Conservation (phyloP, 2,888 invertebrate species). For the Drosophila pseudotalamancana region DNA sequence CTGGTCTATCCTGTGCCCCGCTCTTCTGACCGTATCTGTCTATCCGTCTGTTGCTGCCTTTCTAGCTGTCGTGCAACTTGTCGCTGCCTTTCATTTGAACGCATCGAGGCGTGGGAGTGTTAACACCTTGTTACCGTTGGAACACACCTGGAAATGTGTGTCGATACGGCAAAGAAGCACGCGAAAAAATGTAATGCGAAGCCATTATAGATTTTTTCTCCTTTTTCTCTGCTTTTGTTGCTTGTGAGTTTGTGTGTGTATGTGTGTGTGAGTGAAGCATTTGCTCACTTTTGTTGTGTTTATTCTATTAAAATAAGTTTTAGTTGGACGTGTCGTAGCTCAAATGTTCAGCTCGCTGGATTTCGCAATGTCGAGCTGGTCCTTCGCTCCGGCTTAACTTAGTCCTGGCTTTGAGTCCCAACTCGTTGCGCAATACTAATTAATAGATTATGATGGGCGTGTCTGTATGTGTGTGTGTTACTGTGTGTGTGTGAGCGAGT, state of each 20-base stretch:
- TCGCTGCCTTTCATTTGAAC: slow-evolving; percentile 42
- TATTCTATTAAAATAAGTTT: slow-evolving; percentile 60
- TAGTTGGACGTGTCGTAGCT: slow-evolving; percentile 44
- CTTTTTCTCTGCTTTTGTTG: background rate
- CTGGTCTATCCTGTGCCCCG: slow-evolving; percentile 1
- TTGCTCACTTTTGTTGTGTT: slow-evolving; percentile 28
- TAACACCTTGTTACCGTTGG: slow-evolving; percentile 49
- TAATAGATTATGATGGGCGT: slow-evolving; percentile 73
- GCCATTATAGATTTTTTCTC: slow-evolving; percentile 56
- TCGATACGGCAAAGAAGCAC: slow-evolving; percentile 29
- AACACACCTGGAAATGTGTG: slow-evolving; percentile 4
- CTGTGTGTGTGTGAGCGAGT: slow-evolving; percentile 9
- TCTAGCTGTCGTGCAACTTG: slow-evolving; percentile 48
- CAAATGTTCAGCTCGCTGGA: slow-evolving; percentile 29
- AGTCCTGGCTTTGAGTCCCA: background rate
- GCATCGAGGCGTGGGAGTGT: slow-evolving; percentile 49
- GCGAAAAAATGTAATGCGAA: slow-evolving; percentile 41
- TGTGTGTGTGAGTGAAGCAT: slow-evolving; percentile 2
- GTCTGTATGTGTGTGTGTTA: slow-evolving; percentile 17
- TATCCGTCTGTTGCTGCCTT: slow-evolving; percentile 42
- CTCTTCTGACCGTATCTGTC: background rate
- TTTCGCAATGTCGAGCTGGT: slow-evolving; percentile 6
- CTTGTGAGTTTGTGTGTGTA: too few relatives aligned
- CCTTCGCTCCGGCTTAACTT: slow-evolving; percentile 7
- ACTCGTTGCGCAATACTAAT: slow-evolving; percentile 61